Conservation (phyloP, 2,797 vertebrate genomes). For the Helarctos malayanus region DNA sequence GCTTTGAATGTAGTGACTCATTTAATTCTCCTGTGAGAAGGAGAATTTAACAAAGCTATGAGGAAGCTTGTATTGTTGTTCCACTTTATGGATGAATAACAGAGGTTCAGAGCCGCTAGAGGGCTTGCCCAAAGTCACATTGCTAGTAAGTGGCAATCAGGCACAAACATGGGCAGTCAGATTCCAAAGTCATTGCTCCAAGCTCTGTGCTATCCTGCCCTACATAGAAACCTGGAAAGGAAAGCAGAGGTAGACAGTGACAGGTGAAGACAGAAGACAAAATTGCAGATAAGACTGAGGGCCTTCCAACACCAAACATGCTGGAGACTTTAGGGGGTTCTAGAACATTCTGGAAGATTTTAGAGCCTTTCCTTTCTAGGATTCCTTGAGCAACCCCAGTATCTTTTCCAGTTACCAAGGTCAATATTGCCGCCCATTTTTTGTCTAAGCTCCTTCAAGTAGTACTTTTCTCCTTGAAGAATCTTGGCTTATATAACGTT, state of each 20-base stretch:
- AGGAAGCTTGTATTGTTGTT: neutral
- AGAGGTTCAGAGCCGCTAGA: neutral
- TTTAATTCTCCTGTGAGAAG: neutral
- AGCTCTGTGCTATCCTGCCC: neutral
- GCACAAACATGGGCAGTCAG: neutral
- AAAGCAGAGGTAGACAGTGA: neutral
- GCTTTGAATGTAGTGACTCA: fast-evolving
- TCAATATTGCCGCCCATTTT: neutral
- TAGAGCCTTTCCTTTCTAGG: neutral
- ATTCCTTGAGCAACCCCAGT: neutral
- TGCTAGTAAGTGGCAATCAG: neutral
- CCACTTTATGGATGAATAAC: neutral
- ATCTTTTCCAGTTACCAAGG: neutral
- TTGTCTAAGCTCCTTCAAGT: neutral
- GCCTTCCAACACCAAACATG: neutral
- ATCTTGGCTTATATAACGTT: neutral
- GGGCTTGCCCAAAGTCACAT: neutral
- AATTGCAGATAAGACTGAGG: neutral
- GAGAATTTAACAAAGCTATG: neutral
- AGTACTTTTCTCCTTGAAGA: neutral
- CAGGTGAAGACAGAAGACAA: neutral
- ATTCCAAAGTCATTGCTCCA: neutral
- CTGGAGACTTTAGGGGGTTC: neutral
- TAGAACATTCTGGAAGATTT: constrained; percentile 38
- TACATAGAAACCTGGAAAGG: neutral